These are phyloP conservation scores for Chrysomallon squamiferum DNA, from an alignment of 1,140 invertebrate genomes.

Conservation along the genomic window DNA sequence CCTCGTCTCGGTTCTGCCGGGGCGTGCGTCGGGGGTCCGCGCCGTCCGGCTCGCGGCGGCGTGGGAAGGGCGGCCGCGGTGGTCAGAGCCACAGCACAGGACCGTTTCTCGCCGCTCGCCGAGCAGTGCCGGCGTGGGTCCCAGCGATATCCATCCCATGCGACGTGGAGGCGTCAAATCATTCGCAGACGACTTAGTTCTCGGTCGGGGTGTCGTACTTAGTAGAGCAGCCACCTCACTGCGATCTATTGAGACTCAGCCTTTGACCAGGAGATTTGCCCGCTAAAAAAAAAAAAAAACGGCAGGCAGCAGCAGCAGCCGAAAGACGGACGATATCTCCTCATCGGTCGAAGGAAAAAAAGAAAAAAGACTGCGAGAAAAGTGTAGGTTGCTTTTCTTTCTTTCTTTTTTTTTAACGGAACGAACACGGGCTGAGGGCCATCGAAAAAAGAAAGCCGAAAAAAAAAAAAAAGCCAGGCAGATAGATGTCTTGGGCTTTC, in stretches of 20 bases:
- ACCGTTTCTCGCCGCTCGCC: slow-evolving; percentile 15
- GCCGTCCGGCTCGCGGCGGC: neutral
- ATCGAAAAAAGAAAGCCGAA: no score
- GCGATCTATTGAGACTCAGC: slow-evolving; percentile 67
- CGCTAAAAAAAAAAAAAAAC: neutral
- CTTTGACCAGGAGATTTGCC: slow-evolving; percentile 45
- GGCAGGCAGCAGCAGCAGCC: neutral
- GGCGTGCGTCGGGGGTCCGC: neutral
- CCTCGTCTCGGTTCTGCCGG: no score
- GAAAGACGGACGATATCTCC: neutral
- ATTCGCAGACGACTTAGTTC: slow-evolving; percentile 67
- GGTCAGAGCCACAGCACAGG: slow-evolving; percentile 34
- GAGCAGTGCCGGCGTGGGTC: slow-evolving; percentile 21
- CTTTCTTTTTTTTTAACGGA: neutral
- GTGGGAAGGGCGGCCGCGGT: slow-evolving; percentile 14
- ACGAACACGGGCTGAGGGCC: neutral
- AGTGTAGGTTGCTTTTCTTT: neutral
- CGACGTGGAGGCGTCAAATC: slow-evolving; percentile 63
- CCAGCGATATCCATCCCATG: slow-evolving; percentile 46
- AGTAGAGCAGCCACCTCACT: slow-evolving; percentile 64
- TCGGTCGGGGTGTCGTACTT: slow-evolving; percentile 65
- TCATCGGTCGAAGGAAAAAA: neutral
- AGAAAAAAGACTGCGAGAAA: no score
- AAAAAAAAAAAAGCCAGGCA: no score
- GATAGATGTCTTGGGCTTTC: no score